Evolutionary conservation across 53 echinoderm and acorn worm genomes (phyloP).

Genomic region (Echinometra lucunter): DNA sequence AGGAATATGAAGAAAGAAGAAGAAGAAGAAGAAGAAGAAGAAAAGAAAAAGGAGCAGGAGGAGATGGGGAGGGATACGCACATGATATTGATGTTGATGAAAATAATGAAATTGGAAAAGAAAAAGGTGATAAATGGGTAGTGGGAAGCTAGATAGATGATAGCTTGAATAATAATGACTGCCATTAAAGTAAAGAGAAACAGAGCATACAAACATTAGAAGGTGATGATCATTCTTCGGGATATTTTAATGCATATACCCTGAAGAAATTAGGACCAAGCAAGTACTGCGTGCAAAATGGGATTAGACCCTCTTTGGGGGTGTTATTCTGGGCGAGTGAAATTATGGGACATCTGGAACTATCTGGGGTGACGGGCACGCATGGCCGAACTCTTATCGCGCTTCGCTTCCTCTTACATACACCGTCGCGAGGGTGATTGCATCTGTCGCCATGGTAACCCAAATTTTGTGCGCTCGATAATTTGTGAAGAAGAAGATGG

Average conservation of each 20-base stretch:
- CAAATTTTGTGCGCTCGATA: slow-evolving; percentile 59
- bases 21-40: background rate
- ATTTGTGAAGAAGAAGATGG: slow-evolving; percentile 40
- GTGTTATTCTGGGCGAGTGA: slow-evolving; percentile 51
- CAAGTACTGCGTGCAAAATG: background rate
- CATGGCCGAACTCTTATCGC: slow-evolving; percentile 52
- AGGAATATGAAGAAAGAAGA: background rate
- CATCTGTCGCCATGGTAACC: slow-evolving; percentile 58
- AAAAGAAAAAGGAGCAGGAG: background rate
- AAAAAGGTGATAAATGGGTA: background rate
- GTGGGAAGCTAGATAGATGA: background rate
- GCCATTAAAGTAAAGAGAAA: background rate
- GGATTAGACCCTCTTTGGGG: slow-evolving; percentile 35
- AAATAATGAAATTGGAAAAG: background rate
- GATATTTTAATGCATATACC: slow-evolving; percentile 18
- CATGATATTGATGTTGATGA: background rate
- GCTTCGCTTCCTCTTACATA: slow-evolving; percentile 65
- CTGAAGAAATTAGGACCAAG: slow-evolving; percentile 26
- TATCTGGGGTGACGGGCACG: slow-evolving; percentile 43
- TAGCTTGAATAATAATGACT: background rate
- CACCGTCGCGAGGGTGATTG: slow-evolving; percentile 59
- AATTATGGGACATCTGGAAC: slow-evolving; percentile 63
- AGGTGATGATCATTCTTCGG: background rate
- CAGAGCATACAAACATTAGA: background rate
- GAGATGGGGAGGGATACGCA: background rate